phyloP scores from a whole-genome alignment of 30 jellyfish, hydroid and myxozoan species.

The Cassiopea xamachana region DNA sequence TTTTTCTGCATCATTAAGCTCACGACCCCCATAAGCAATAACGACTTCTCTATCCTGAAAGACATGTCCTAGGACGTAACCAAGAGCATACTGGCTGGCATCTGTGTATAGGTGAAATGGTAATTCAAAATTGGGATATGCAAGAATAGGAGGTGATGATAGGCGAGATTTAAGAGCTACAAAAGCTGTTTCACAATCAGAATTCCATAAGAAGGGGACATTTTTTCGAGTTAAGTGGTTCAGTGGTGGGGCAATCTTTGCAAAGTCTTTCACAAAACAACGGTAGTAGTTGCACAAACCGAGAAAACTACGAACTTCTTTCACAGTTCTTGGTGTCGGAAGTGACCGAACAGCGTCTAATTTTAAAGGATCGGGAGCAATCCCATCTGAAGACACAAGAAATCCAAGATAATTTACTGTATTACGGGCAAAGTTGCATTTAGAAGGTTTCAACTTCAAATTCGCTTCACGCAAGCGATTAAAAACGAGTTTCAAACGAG shows the following conservation, averaged over 20 bases:
- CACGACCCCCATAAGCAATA: too few relatives aligned
- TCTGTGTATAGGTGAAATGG: conserved; percentile 58
- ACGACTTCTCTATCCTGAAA: too few relatives aligned
- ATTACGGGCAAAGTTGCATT: conserved; percentile 30
- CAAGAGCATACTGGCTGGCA: conserved; percentile 43
- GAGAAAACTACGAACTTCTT: conserved; percentile 14
- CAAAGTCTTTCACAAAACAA: conserved; percentile 45
- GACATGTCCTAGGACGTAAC: too few relatives aligned
- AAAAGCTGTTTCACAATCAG: conserved; percentile 38
- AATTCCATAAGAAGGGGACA: conserved; percentile 27
- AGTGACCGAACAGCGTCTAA: conserved; percentile 12
- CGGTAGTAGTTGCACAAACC: conserved; percentile 48
- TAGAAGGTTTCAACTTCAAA: conserved; percentile 42
- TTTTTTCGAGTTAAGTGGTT: conserved; percentile 31
- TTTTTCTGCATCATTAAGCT: too few relatives aligned
- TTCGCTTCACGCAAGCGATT: conserved; percentile 41
- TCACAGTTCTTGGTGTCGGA: conserved; percentile 30
- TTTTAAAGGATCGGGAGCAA: conserved; percentile 59
- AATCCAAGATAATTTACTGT: conserved; percentile 54
- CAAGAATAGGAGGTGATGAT: conserved; percentile 43
- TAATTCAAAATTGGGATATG: conserved; percentile 21
- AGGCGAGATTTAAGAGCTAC: background rate
- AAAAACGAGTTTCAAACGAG: conserved; percentile 40
- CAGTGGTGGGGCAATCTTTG: conserved; percentile 73
- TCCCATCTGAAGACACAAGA: conserved; percentile 49